Base-by-base conservation (phyloP, 2,888 invertebrate genomes). In the Drosophila putrida region DNA sequence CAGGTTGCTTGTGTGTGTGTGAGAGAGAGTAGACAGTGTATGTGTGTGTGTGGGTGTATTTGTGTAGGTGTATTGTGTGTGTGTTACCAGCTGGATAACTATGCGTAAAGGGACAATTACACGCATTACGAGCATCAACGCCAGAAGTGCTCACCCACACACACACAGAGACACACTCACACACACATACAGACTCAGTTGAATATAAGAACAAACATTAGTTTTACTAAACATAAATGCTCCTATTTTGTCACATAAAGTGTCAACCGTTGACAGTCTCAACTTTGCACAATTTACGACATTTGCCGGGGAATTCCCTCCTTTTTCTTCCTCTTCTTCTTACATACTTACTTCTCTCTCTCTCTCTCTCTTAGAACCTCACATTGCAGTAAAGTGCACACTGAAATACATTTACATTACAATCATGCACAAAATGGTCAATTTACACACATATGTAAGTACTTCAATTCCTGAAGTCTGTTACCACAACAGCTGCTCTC, bases 181-280 rank as follows among this genome's bases (percentile, higher is more conserved):
- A 49, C 15, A 43, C 11, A 43, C 44, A 33, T 49, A 53, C 31
- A 47, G 53, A 35, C 39, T 46, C n/a, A 38, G 4, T 41, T 13
- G 20, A 20, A 55, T 28, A 20, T 62, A 44, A 67, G 50, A 67
- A 68, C 47, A 80, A 71, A 80, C 80, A 78, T 78, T 76, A 66
- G 80, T 80, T 78, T 75, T 68, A 65, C 68, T 69, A 69, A 72
- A 72, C 78, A 78, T 76, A 76, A 80, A 69, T 67, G 81, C 62
- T 76, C 51, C 73, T 73, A 80, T 78, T 76, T 80, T 80, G 78
- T 78, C 81, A 79, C 75, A 79, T 77, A 66, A 78, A 74, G 79
- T 79, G 79, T 81, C 79, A 78, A 74, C 74, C 77, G 79, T 81
- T 81, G 82, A 79, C 82, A 81, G 79, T 71, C 66, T 68, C 74